phyloP scores from a whole-genome alignment of 2,113 vertebrate species.

The Zootoca vivipara region DNA sequence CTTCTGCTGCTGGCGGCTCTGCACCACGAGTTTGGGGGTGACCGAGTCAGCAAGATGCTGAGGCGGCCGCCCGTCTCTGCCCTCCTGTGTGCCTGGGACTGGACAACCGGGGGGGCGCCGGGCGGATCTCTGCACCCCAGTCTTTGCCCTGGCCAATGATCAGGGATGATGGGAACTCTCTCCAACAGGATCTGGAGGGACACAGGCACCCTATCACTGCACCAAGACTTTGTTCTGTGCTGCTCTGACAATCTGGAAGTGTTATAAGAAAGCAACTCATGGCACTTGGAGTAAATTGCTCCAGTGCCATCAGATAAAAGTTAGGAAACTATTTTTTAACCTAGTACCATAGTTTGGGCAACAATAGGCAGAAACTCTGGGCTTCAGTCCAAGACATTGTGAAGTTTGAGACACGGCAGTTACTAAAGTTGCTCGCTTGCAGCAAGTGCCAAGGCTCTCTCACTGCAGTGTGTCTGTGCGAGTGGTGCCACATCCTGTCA shows the following conservation, averaged over 20 bases:
- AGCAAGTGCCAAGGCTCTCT: constrained; percentile 7
- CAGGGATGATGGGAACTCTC: no score
- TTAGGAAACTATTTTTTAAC: constrained; percentile 46
- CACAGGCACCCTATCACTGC: not conserved
- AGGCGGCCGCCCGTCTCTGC: no score
- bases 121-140: no score
- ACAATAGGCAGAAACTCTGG: constrained; percentile 15
- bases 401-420: not conserved
- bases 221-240: not conserved
- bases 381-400: constrained; percentile 35
- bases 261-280: not conserved
- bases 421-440: not conserved
- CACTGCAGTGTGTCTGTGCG: not conserved
- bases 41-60: no score
- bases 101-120: no score
- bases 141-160: no score
- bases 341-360: constrained; percentile 22
- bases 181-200: no score
- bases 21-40: no score
- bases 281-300: not conserved
- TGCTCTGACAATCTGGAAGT: not conserved
- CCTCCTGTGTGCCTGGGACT: no score
- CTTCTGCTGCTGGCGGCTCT: no score
- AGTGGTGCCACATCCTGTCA: constrained; percentile 25
- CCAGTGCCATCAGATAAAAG: not conserved